Percentiles rank a stretch among this genome's conserved stretches.
Evolutionary conservation across 2,888 invertebrate genomes (phyloP).

Genomic region (Lithophane socia): DNA sequence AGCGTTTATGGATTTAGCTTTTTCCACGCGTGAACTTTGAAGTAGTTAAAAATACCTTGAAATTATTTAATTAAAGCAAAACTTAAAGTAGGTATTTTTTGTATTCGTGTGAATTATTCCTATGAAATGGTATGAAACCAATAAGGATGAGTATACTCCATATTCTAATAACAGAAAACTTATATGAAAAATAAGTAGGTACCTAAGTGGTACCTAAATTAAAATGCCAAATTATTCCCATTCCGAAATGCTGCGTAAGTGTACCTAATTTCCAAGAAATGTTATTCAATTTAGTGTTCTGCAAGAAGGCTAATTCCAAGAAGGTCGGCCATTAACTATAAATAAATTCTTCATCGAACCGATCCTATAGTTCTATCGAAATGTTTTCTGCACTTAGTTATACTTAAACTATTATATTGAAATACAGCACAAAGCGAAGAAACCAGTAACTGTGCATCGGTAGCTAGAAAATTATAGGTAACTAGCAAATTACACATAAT

Average conservation of each 20-base stretch:
- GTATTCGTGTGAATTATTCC: neutral
- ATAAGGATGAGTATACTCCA: neutral
- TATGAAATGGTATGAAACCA: neutral
- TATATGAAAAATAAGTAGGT: neutral
- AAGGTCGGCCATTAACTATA: slow-evolving; percentile 73
- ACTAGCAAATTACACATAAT: slow-evolving; percentile 20
- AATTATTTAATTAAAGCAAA: neutral
- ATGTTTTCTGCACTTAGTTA: slow-evolving; percentile 13
- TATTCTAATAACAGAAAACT: neutral
- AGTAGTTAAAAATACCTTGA: neutral
- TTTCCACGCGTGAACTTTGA: neutral
- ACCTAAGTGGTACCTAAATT: slow-evolving; percentile 13
- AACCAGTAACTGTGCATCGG: neutral
- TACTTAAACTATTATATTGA: slow-evolving; percentile 9
- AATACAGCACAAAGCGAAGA: slow-evolving; percentile 12
- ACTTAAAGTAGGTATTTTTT: neutral
- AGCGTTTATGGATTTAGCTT: slow-evolving; percentile 16
- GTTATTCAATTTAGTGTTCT: slow-evolving; percentile 47
- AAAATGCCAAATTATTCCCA: slow-evolving; percentile 28
- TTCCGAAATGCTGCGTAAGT: slow-evolving; percentile 23
- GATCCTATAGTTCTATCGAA: slow-evolving; percentile 63
- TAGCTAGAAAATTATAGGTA: slow-evolving; percentile 26
- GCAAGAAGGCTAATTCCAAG: slow-evolving; percentile 66
- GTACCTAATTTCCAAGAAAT: slow-evolving; percentile 53
- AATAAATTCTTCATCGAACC: slow-evolving; percentile 71